These are phyloP conservation scores for Himalopsyche phryganea DNA, from an alignment of 1,140 invertebrate genomes.

Conservation along the genomic window DNA sequence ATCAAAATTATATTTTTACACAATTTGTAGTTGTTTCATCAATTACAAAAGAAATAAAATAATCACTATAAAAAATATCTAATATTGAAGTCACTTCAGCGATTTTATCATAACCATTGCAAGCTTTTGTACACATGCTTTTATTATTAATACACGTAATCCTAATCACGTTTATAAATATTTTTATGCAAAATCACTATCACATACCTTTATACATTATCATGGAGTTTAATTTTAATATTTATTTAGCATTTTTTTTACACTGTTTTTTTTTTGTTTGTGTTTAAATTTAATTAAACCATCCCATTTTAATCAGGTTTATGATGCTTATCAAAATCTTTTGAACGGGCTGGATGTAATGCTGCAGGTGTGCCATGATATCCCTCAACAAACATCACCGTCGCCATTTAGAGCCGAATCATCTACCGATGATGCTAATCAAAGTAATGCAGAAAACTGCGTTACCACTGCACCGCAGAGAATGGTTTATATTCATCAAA, in stretches of 20 bases:
- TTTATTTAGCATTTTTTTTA: not conserved
- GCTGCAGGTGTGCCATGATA: conserved; percentile 66
- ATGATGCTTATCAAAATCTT: conserved; percentile 66
- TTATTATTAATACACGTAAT: too few relatives aligned
- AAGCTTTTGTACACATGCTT: too few relatives aligned
- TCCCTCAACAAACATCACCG: conserved; percentile 36
- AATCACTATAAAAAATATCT: too few relatives aligned
- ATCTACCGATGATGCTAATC: conserved; percentile 39
- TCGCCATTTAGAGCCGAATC: conserved; percentile 37
- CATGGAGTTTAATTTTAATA: not conserved
- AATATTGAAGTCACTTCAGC: too few relatives aligned
- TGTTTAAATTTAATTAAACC: conserved; percentile 1
- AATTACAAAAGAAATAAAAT: too few relatives aligned
- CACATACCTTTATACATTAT: too few relatives aligned
- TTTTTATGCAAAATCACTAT: too few relatives aligned
- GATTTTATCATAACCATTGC: too few relatives aligned
- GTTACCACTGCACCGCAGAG: conserved; percentile 15
- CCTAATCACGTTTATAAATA: too few relatives aligned
- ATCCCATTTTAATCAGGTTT: conserved; percentile 52
- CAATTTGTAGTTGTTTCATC: too few relatives aligned
- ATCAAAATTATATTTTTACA: too few relatives aligned
- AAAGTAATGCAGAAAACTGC: conserved; percentile 26
- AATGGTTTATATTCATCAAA: conserved; percentile 27
- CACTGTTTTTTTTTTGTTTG: not conserved
- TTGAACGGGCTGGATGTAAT: conserved; percentile 66